Conservation (phyloP, 2,797 vertebrate species). For the Sylvia borin region DNA sequence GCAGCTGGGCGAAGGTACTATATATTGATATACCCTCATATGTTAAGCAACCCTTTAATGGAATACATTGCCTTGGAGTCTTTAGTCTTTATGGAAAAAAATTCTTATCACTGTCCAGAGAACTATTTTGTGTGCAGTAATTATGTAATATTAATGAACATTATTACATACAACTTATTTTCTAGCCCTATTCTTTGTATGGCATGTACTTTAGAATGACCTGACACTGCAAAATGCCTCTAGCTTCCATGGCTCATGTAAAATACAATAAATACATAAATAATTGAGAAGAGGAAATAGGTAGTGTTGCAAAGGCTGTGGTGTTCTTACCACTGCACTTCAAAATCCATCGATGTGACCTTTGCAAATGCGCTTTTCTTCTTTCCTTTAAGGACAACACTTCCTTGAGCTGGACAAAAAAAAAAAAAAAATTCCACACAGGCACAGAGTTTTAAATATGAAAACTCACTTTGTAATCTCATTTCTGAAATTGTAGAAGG, state of each 20-base stretch:
- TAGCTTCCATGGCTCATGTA: conserved; percentile 65
- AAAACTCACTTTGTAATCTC: neutral
- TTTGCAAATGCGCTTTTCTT: conserved; percentile 5
- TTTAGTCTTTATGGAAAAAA: conserved; percentile 21
- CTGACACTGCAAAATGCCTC: conserved; percentile 60
- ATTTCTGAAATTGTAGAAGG: neutral
- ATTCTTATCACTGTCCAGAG: conserved; percentile 59
- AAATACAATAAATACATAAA: conserved; percentile 75
- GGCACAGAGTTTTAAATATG: neutral
- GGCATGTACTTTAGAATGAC: conserved; percentile 69
- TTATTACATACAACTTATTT: conserved; percentile 51
- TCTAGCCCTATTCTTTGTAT: conserved; percentile 48
- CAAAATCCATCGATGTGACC: conserved; percentile 20
- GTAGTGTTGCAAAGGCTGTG: conserved; percentile 48
- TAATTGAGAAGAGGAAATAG: conserved; percentile 77
- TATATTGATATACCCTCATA: conserved; percentile 41
- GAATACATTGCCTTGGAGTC: conserved; percentile 56
- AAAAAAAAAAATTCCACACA: neutral
- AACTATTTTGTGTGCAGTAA: conserved; percentile 69
- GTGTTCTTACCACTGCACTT: conserved; percentile 38
- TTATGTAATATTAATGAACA: conserved; percentile 75
- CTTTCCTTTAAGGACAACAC: neutral
- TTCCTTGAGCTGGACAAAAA: conserved; percentile 32
- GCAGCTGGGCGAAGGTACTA: conserved; percentile 42
- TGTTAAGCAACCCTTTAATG: conserved; percentile 74